Conservation (phyloP, 2,797 vertebrate genomes). For the Parotocinclus haroldoi region DNA sequence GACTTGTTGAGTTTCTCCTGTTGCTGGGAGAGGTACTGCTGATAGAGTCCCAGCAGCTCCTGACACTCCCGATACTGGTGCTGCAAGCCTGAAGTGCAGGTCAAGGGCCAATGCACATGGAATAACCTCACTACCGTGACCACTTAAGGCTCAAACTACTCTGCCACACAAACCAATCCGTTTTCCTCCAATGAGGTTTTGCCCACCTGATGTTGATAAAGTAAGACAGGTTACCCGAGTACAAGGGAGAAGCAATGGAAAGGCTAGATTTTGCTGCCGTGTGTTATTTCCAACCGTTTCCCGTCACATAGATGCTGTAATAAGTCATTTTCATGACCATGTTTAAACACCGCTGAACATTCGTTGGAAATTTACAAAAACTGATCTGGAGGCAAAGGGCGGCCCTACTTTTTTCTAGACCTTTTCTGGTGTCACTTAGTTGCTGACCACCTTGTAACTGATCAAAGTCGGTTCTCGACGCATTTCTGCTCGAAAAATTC, state of each 20-base stretch:
- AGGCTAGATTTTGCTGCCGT: neutral
- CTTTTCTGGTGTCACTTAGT: too few relatives aligned
- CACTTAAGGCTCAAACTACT: conserved; percentile 28
- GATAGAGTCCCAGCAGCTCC: conserved; percentile 91
- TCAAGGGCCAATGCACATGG: conserved; percentile 65
- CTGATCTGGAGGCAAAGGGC: too few relatives aligned
- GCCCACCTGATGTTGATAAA: conserved; percentile 31
- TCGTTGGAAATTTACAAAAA: too few relatives aligned
- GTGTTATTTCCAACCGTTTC: too few relatives aligned
- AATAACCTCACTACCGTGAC: conserved; percentile 34
- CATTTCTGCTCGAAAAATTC: too few relatives aligned
- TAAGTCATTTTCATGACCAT: too few relatives aligned
- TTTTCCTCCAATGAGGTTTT: conserved; percentile 28
- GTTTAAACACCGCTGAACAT: too few relatives aligned
- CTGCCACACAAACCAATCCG: conserved; percentile 33
- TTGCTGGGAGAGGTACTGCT: conserved; percentile 93
- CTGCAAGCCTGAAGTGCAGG: conserved; percentile 79
- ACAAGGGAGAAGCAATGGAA: neutral
- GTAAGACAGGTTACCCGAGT: conserved; percentile 9
- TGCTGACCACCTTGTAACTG: too few relatives aligned
- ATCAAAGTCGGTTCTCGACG: too few relatives aligned
- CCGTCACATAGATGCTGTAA: too few relatives aligned
- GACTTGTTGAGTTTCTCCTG: conserved; percentile 86
- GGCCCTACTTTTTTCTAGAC: too few relatives aligned
- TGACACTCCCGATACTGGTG: conserved; percentile 95